Evolutionary conservation across 1,140 invertebrate species (phyloP).

Genomic region (Neomicropteryx cornuta): DNA sequence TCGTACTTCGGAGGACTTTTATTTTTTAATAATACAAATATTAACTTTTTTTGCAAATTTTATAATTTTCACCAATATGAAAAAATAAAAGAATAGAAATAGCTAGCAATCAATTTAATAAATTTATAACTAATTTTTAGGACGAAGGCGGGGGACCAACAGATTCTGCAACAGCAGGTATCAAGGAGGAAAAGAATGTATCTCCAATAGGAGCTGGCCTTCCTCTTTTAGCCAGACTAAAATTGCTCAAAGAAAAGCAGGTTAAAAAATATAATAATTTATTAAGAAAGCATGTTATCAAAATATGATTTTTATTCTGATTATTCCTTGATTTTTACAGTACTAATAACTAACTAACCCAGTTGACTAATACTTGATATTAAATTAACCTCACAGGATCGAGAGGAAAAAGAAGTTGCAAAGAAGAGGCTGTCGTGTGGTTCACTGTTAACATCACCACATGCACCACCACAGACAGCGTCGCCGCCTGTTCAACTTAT

Average conservation of each 20-base stretch:
- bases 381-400: too few species aligned
- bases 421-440: slow-evolving; percentile 31
- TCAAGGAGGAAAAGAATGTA: slow-evolving; percentile 41
- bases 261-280: slow-evolving; percentile 29
- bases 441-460: slow-evolving; percentile 32
- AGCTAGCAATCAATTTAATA: not conserved
- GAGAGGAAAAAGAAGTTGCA: slow-evolving; percentile 45
- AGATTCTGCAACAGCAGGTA: slow-evolving; percentile 33
- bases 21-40: too few species aligned
- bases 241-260: slow-evolving; percentile 75
- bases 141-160: slow-evolving; percentile 39
- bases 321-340: not conserved
- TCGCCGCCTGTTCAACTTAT: slow-evolving; percentile 27
- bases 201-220: slow-evolving; percentile 71
- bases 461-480: slow-evolving; percentile 27
- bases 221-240: slow-evolving; percentile 64
- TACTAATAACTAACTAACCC: not conserved
- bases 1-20: too few species aligned
- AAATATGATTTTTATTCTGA: slow-evolving; percentile 3
- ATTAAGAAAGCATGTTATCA: slow-evolving; percentile 2
- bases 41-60: too few species aligned
- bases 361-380: too few species aligned
- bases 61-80: not conserved
- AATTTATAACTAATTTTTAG: slow-evolving; percentile 19
- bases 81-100: slow-evolving; percentile 2